Base-by-base conservation (phyloP, 2,113 vertebrate genomes). In the Delphinus delphis region DNA sequence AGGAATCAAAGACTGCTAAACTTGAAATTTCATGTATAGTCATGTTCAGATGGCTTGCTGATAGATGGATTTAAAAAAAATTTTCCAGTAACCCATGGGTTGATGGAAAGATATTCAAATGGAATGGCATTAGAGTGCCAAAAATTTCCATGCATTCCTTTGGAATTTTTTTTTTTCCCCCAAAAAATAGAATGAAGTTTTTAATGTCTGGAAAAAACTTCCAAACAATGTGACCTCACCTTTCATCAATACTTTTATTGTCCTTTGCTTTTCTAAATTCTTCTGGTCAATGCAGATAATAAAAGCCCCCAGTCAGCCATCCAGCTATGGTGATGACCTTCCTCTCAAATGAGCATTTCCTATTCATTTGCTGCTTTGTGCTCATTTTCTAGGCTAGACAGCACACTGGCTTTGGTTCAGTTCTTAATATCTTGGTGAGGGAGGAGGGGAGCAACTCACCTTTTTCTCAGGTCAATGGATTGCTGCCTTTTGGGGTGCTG, bases 51-150 rank as follows among this genome's bases (percentile, higher is more conserved):
- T 96, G 31, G 71, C 21, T 93, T 94, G 26, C 74, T 90, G 96
- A 97, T 93, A 97, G 68, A n/a, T 85, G 62, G 50, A 93, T 70
- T 96, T 41, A 20, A 93, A 82, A 94, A 68, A 73, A 41, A 41
- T 62, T 53, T 86, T 65, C 73, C 73, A 88, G 74, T 90, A 96
- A 96, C 79, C 53, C 84, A 84, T 95, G 65, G 47, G 21, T 81
- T 93, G 85, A 95, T 95, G 70, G 71, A 95, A 95, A 98, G 90
- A 88, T 92, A 95, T 81, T 96, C 90, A 95, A 77, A 96, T 81
- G 50, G 50, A 86, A 60, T 90, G 47, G 31, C 3, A 44, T 84
- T 50, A 60, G 62, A 90, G n/a, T 87, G 50, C 65, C 92, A 96
- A 95, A 83, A 84, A 55, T 96, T 96, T 95, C 90, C 80, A 96